phyloP scores from a whole-genome alignment of 2,797 vertebrate species.

The Ataeniobius toweri region DNA sequence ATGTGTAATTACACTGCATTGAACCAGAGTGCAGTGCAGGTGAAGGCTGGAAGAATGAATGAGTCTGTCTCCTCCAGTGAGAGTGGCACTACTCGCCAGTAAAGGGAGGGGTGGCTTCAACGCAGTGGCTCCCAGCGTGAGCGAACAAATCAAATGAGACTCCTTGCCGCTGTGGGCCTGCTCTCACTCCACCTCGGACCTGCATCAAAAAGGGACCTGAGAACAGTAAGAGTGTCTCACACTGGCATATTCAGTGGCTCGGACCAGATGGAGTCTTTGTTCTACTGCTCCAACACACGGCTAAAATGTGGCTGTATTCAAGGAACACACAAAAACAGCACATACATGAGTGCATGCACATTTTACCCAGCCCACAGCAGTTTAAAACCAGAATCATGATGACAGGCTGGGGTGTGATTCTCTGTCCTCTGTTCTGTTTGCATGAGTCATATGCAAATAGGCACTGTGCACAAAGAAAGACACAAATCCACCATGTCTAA shows the following conservation, averaged over 20 bases:
- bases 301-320: conserved; percentile 25
- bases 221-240: conserved; percentile 57
- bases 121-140: conserved; percentile 37
- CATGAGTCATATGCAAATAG: conserved; percentile 79
- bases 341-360: conserved; percentile 15
- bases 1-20: conserved; percentile 64
- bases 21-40: conserved; percentile 36
- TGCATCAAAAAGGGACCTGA: conserved; percentile 53
- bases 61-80: conserved; percentile 25
- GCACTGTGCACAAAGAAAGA: conserved; percentile 73
- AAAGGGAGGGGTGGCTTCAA: conserved; percentile 34
- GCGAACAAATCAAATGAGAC: conserved; percentile 37
- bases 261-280: conserved; percentile 76
- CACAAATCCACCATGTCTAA: conserved; percentile 79
- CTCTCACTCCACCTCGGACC: conserved; percentile 56
- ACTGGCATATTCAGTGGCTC: conserved; percentile 58
- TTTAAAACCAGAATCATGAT: conserved; percentile 65
- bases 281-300: conserved; percentile 46
- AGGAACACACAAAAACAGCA: conserved; percentile 19
- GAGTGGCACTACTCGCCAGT: conserved; percentile 20
- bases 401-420: conserved; percentile 69
- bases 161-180: conserved; percentile 42
- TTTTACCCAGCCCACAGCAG: conserved; percentile 40
- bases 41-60: conserved; percentile 44
- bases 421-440: conserved; percentile 73